A percentile compares a stretch with the other conserved stretches of the same genome.
Evolutionary conservation across 2,113 vertebrate species (phyloP).

Genomic region (Caretta caretta): DNA sequence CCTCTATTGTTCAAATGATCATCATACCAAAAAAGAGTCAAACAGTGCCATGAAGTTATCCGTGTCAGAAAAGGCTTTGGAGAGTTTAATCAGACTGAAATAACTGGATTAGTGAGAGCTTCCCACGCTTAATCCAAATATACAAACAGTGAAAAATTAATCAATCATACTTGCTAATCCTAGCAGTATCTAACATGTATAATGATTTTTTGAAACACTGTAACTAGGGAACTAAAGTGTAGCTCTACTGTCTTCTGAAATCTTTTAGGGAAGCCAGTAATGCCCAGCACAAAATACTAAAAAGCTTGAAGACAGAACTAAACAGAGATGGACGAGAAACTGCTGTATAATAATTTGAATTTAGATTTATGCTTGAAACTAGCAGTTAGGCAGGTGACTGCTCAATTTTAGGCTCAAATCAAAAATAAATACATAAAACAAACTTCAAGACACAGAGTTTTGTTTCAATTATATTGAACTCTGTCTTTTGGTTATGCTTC

Average conservation of each 20-base stretch:
- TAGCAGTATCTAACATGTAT: neutral
- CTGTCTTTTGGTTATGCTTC: neutral
- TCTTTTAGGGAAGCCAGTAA: slow-evolving; percentile 4
- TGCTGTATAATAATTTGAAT: neutral
- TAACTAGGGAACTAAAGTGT: neutral
- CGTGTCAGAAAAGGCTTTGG: neutral
- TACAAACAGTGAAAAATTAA: slow-evolving; percentile 33
- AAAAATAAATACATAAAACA: neutral
- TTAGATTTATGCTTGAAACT: neutral
- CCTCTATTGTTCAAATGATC: slow-evolving; percentile 8
- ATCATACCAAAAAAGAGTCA: slow-evolving; percentile 17
- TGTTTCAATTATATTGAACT: slow-evolving; percentile 5
- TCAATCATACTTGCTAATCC: slow-evolving; percentile 19
- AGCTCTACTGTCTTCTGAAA: neutral
- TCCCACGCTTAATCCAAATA: slow-evolving; percentile 55
- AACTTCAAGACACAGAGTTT: neutral
- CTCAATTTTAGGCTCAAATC: neutral
- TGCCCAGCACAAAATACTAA: neutral
- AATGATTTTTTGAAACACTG: slow-evolving; percentile 21
- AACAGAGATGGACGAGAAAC: neutral
- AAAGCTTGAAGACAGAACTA: neutral
- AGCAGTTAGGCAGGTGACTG: neutral
- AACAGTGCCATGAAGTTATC: neutral
- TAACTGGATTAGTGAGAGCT: slow-evolving; percentile 31
- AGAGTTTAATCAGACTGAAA: slow-evolving; percentile 55